A percentile compares a stretch with the other conserved stretches of the same genome.
phyloP scores from a whole-genome alignment of 53 echinoderm and acorn worm species.

The Paelopatides confundens region DNA sequence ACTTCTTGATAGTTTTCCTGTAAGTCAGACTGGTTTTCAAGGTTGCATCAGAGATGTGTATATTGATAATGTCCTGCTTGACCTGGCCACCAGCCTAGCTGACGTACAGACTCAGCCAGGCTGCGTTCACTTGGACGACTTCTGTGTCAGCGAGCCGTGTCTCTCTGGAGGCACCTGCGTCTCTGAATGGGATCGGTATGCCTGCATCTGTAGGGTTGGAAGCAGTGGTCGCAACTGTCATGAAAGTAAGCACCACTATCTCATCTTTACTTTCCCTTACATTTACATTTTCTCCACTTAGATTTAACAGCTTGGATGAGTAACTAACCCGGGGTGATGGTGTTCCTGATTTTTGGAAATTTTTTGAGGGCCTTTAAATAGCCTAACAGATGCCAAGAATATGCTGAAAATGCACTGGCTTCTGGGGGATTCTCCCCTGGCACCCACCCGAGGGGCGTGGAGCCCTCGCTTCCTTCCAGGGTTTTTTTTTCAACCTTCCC shows the following conservation, averaged over 20 bases:
- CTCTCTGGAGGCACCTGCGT: conserved; percentile 72
- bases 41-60: conserved; percentile 91
- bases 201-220: conserved; percentile 74
- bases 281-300: neutral
- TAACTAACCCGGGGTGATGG: too few species aligned
- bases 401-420: too few species aligned
- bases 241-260: conserved; percentile 68
- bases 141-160: conserved; percentile 82
- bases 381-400: too few species aligned
- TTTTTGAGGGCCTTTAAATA: too few species aligned
- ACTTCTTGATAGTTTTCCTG: conserved; percentile 84
- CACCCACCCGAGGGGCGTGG: too few species aligned
- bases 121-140: conserved; percentile 78
- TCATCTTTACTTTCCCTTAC: neutral
- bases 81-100: conserved; percentile 85
- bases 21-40: conserved; percentile 78
- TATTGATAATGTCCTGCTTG: conserved; percentile 83
- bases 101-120: conserved; percentile 78
- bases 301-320: too few species aligned
- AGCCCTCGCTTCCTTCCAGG: too few species aligned
- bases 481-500: too few species aligned
- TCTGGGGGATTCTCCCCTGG: too few species aligned
- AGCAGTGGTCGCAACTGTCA: conserved; percentile 85
- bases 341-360: too few species aligned
- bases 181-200: conserved; percentile 82